Conservation (phyloP, 2,888 invertebrate genomes). For the Papilio demoleus region DNA sequence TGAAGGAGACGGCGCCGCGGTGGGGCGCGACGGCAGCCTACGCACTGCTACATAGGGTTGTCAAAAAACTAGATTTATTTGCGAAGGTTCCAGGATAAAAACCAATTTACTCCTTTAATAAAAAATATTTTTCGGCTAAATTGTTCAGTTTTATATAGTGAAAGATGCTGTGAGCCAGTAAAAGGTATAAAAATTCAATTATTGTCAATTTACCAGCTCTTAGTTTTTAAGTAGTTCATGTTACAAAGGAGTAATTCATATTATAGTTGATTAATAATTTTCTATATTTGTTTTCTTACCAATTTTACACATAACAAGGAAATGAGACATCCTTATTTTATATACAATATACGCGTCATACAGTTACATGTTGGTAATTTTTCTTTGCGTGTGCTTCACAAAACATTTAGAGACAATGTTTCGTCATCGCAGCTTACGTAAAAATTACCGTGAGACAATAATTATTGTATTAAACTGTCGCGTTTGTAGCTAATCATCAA, state of each 20-base stretch:
- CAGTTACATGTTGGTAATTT: conserved; percentile 16
- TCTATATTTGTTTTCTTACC: no score
- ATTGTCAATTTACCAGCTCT: no score
- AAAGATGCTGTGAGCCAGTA: no score
- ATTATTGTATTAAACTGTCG: background rate
- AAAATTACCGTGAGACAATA: conserved; percentile 8
- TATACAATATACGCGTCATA: background rate
- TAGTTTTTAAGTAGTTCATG: no score
- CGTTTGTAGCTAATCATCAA: background rate
- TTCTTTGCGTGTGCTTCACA: conserved; percentile 15
- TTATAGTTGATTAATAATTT: no score
- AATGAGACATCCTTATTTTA: conserved; percentile 6
- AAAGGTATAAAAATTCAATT: no score
- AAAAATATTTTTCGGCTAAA: background rate
- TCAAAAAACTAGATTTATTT: conserved; percentile 16
- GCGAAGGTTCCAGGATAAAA: background rate
- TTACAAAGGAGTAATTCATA: no score
- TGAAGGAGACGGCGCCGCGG: conserved; percentile 58
- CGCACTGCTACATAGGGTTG: conserved; percentile 54
- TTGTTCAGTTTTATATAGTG: background rate
- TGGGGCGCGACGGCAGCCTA: conserved; percentile 61
- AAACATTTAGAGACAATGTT: conserved; percentile 11
- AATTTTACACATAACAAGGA: background rate
- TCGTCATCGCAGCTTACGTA: background rate
- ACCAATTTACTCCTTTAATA: background rate